These are phyloP conservation scores for Pelochelys cantorii DNA, from an alignment of 2,797 vertebrate species.

Conservation along the genomic window DNA sequence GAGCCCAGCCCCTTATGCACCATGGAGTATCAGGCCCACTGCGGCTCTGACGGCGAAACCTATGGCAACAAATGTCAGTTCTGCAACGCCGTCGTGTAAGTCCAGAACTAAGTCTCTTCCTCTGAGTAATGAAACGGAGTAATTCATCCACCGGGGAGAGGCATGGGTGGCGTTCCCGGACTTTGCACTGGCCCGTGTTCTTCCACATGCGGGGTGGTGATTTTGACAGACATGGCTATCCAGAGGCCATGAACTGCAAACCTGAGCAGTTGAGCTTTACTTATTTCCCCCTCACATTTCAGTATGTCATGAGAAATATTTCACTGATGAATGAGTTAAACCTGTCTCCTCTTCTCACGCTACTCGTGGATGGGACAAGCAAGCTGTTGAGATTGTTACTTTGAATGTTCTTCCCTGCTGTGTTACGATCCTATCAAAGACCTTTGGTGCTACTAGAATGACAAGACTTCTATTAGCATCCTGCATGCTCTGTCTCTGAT, in stretches of 20 bases:
- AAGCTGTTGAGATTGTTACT: conserved; percentile 6
- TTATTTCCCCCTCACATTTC: neutral
- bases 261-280: neutral
- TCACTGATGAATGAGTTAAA: conserved; percentile 9
- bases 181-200: neutral
- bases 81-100: neutral
- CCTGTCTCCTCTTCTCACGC: conserved; percentile 6
- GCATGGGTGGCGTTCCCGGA: neutral
- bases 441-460: neutral
- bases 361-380: neutral
- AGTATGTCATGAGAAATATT: neutral
- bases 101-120: neutral
- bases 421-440: neutral
- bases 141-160: neutral
- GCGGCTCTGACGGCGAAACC: conserved; percentile 48
- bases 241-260: neutral
- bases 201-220: neutral
- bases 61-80: conserved; percentile 9
- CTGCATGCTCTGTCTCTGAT: neutral
- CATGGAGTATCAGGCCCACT: neutral
- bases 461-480: neutral
- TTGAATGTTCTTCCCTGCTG: neutral
- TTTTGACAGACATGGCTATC: neutral
- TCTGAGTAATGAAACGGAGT: accelerated
- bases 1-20: accelerated